Percentiles rank a stretch among this genome's conserved stretches.
phyloP scores from a whole-genome alignment of 1,140 invertebrate species.

The Zaprionus nigranus region DNA sequence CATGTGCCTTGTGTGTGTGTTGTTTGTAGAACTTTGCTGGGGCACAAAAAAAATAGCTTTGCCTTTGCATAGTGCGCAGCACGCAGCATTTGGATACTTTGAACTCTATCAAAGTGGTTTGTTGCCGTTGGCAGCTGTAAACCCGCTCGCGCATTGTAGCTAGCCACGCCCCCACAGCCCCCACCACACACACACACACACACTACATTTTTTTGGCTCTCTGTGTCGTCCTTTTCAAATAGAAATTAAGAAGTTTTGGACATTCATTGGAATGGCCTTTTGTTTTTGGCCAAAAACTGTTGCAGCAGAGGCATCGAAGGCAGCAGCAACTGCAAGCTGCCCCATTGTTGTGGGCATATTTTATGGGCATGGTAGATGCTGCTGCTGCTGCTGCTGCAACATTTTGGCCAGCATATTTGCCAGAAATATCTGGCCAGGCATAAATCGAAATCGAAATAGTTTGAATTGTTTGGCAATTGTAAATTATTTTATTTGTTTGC shows the following conservation, averaged over 20 bases:
- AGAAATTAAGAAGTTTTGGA: constrained; percentile 61
- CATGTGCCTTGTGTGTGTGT: constrained; percentile 44
- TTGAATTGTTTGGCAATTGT: constrained; percentile 75
- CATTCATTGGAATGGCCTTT: constrained; percentile 55
- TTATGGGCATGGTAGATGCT: constrained; percentile 61
- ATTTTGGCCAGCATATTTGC: constrained; percentile 52
- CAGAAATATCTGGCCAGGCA: constrained; percentile 40
- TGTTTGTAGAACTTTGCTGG: constrained; percentile 56
- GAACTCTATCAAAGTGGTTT: constrained; percentile 69
- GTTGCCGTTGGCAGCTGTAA: constrained; percentile 54
- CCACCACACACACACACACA: too few species aligned
- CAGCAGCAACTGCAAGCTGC: constrained; percentile 4
- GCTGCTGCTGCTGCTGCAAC: constrained; percentile 30
- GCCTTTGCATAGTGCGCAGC: constrained; percentile 39
- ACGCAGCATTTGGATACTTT: constrained; percentile 55
- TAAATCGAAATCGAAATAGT: constrained; percentile 57
- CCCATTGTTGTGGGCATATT: constrained; percentile 73
- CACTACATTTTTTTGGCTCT: neutral
- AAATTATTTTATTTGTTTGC: constrained; percentile 79
- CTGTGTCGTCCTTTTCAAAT: constrained; percentile 11
- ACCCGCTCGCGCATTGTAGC: constrained; percentile 20
- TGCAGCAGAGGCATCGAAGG: constrained; percentile 2
- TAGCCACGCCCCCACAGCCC: neutral
- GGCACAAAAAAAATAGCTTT: constrained; percentile 42
- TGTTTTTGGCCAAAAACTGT: constrained; percentile 48